Base-by-base conservation (phyloP, 2,888 invertebrate species). In the Troilus luridus region DNA sequence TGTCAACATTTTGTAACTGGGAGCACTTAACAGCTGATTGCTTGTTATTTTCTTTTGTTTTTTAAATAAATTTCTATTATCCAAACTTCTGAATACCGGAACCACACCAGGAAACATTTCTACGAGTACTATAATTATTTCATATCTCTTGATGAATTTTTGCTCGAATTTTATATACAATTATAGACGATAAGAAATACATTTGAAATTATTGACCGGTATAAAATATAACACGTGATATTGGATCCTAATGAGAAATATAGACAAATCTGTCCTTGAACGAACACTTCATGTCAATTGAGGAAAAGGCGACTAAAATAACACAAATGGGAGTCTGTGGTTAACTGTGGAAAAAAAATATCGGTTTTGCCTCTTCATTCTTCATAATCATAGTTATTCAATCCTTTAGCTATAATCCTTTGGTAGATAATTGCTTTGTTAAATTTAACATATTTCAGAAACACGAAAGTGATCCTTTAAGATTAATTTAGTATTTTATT, bases 201-300 rank as follows among this genome's bases (percentile, higher is more conserved):
- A 27, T 41, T 77, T 77, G 27, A 41, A 77, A 41, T 77, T 77
- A 77, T 77, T 77, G 41, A 41, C 17, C 27, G 14, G 72, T 77
- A 77, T 0, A 17, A 41, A 5, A 77, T 1, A 72, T 27, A 14
- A 41, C 72, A 41, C 27, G 41, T 77, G 72, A 41, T 77, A 77
- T 77, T 77, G n/a, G 72, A 41, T 41, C 1, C 27, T 77, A 77
- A 77, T 77, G 72, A 77, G 72, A 77, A 77, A 41, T 77, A 41
- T 27, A 41, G 72, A 27, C 41, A 19, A 41, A 77, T 41, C 72
- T 41, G 72, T 17, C 72, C 72, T 77, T 77, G 27, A 19, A 17
- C 8, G 27, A 77, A 41, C 72, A 77, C 72, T 77, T 7, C 17
- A 77, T 8, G 41, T 77, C 27, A 9, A 77, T 77, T 77, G 72